Conservation (phyloP, 2,113 vertebrate genomes). For the Chinchilla lanigera region DNA sequence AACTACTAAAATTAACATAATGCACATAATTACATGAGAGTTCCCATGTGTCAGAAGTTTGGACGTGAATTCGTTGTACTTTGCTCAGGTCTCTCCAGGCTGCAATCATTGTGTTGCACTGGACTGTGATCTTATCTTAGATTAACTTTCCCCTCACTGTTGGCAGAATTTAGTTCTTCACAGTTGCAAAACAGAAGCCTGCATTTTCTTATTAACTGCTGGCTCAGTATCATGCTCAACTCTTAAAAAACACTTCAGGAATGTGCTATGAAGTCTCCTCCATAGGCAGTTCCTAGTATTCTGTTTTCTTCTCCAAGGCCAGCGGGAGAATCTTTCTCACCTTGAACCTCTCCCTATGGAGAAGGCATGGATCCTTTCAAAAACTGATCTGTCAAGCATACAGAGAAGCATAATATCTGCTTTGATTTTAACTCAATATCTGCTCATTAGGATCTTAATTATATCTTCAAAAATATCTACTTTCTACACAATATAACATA, state of each 20-base stretch:
- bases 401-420: not conserved
- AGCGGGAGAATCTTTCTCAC: not conserved
- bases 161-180: not conserved
- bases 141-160: not conserved
- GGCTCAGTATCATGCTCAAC: not conserved
- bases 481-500: not conserved
- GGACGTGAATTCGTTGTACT: not conserved
- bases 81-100: not conserved
- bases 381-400: not conserved
- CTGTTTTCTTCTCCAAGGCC: not conserved
- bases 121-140: not conserved
- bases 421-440: not conserved
- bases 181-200: not conserved
- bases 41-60: too few species aligned
- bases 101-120: not conserved
- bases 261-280: not conserved
- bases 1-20: not conserved
- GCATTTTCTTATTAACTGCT: not conserved
- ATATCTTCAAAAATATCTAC: not conserved
- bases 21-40: not conserved
- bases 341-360: not conserved
- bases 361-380: not conserved
- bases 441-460: not conserved
- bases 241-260: not conserved
- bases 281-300: not conserved